A percentile compares a stretch with the other conserved stretches of the same genome.
Conservation (phyloP, 2,113 vertebrate species). For the Corvus hawaiiensis region DNA sequence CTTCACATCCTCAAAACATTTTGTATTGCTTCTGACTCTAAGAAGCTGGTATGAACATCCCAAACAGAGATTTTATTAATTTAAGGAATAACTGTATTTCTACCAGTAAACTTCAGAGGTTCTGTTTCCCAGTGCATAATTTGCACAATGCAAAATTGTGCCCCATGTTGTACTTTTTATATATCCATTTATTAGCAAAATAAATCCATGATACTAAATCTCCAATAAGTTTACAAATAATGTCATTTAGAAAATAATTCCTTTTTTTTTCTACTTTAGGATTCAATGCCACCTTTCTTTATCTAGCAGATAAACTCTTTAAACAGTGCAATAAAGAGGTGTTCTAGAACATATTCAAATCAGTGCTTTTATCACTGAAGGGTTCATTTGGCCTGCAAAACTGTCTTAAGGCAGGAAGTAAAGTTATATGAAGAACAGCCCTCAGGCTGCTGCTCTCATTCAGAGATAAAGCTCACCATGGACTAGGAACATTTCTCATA, state of each 20-base stretch:
- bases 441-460: not conserved
- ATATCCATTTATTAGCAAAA: not conserved
- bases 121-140: not conserved
- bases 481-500: not conserved
- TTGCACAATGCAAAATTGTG: not conserved
- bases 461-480: not conserved
- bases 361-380: not conserved
- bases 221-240: not conserved
- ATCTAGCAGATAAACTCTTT: not conserved
- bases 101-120: not conserved
- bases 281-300: not conserved
- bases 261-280: not conserved
- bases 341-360: not conserved
- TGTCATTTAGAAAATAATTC: not conserved
- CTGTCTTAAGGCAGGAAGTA: not conserved
- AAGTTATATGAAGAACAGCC: not conserved
- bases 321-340: not conserved
- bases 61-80: not conserved
- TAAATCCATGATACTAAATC: not conserved
- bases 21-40: not conserved
- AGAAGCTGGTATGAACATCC: not conserved
- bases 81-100: not conserved
- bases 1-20: not conserved
- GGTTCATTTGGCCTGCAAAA: not conserved
- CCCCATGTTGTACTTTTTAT: not conserved